Percentiles rank a stretch among this genome's conserved stretches.
These are phyloP conservation scores for Hirtodrosophila histrioides DNA, from an alignment of 2,888 invertebrate species.

Conservation along the genomic window DNA sequence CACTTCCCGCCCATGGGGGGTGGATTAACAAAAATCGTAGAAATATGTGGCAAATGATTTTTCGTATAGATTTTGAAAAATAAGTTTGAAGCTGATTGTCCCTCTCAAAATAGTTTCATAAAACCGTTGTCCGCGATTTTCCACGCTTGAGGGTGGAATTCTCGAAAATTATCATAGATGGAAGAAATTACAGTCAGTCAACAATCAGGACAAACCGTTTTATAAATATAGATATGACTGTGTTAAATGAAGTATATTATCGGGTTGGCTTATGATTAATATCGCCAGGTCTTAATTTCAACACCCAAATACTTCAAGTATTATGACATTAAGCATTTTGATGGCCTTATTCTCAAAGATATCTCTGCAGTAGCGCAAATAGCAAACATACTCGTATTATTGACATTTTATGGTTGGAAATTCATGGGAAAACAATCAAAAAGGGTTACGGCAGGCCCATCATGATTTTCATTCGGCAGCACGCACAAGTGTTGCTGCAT, in stretches of 20 bases:
- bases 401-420: slow-evolving; percentile 74
- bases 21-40: too few relatives aligned
- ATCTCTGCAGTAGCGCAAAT: slow-evolving; percentile 45
- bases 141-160: too few relatives aligned
- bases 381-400: slow-evolving; percentile 62
- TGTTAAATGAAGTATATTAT: not conserved
- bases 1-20: too few relatives aligned
- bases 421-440: slow-evolving; percentile 67
- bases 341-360: slow-evolving; percentile 40
- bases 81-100: too few relatives aligned
- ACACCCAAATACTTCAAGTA: slow-evolving; percentile 31
- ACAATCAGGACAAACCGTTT: too few relatives aligned
- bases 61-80: too few relatives aligned
- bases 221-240: too few relatives aligned
- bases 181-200: too few relatives aligned
- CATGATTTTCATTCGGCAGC: slow-evolving; percentile 28
- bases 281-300: slow-evolving; percentile 2
- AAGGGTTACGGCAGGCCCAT: slow-evolving; percentile 47
- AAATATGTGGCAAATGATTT: too few relatives aligned
- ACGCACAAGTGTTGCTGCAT: slow-evolving; percentile 21
- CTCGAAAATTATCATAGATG: too few relatives aligned
- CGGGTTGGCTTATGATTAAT: not conserved
- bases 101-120: too few relatives aligned
- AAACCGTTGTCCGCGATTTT: too few relatives aligned
- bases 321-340: slow-evolving; percentile 61